Evolutionary conservation across 2,113 vertebrate genomes (phyloP).

Genomic region (Crypturellus undulatus): DNA sequence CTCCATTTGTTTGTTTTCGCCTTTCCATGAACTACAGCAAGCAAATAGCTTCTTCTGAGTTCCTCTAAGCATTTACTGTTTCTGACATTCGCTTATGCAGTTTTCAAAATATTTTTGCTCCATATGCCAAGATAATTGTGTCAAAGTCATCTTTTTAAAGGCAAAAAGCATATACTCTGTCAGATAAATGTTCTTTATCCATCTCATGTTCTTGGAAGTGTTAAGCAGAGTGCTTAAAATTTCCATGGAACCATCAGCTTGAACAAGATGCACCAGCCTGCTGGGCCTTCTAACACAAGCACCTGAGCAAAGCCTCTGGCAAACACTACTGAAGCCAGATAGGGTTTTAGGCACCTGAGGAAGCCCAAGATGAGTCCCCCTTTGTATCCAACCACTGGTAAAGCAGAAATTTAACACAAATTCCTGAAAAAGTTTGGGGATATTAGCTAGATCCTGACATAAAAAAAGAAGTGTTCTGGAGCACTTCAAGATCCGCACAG

Average conservation of each 20-base stretch:
- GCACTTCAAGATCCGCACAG: neutral
- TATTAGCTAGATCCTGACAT: neutral
- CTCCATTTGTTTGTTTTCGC: neutral
- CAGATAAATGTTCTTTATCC: neutral
- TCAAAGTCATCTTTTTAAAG: neutral
- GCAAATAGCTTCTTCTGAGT: neutral
- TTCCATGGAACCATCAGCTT: neutral
- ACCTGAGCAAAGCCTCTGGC: neutral
- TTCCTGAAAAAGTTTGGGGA: neutral
- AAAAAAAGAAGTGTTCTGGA: neutral
- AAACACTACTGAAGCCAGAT: neutral
- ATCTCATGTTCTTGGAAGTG: neutral
- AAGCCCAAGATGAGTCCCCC: neutral
- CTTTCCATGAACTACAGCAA: neutral
- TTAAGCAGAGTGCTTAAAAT: neutral
- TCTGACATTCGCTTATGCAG: neutral
- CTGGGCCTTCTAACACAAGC: neutral
- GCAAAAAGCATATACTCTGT: neutral
- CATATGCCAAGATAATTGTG: neutral
- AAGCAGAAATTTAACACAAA: neutral
- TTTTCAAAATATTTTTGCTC: neutral
- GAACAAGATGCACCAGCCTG: neutral
- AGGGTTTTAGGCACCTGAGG: neutral
- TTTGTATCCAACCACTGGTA: neutral
- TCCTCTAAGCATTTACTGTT: neutral